Evolutionary conservation across 2,888 invertebrate species (phyloP).

Genomic region (Brachylomia viminalis): DNA sequence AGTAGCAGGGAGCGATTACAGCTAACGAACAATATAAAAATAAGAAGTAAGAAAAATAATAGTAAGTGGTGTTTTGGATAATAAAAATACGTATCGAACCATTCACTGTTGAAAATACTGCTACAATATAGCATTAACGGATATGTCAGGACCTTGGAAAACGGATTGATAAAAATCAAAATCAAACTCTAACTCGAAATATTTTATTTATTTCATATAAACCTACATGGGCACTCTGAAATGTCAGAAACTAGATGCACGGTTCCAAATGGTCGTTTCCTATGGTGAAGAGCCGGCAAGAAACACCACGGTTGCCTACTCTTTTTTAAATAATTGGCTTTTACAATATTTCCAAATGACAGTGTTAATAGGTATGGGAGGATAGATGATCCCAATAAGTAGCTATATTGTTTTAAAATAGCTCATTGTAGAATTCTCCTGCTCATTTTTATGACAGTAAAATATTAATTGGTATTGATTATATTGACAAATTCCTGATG

Average conservation of each 20-base stretch:
- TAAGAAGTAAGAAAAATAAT: no score
- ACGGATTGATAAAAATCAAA: not conserved
- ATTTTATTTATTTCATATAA: not conserved
- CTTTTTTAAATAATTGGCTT: not conserved
- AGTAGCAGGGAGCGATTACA: no score
- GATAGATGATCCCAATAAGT: not conserved
- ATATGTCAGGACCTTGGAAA: not conserved
- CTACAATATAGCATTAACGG: not conserved
- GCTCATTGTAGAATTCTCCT: not conserved
- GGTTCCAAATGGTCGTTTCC: not conserved
- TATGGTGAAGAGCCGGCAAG: not conserved
- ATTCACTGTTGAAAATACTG: not conserved
- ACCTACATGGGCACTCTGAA: not conserved
- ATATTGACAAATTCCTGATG: not conserved
- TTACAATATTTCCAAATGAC: not conserved
- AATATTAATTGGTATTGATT: not conserved
- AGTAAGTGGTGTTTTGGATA: no score
- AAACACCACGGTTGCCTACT: not conserved
- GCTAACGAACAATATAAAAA: no score
- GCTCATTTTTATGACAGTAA: not conserved
- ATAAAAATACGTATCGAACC: not conserved
- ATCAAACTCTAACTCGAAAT: not conserved
- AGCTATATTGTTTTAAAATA: not conserved
- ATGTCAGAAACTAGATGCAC: not conserved
- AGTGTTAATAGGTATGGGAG: not conserved